Evolutionary conservation across 1,140 invertebrate species (phyloP), one percentile per base, ranked within the genome.

Genomic region (Drosophila cardini): DNA sequence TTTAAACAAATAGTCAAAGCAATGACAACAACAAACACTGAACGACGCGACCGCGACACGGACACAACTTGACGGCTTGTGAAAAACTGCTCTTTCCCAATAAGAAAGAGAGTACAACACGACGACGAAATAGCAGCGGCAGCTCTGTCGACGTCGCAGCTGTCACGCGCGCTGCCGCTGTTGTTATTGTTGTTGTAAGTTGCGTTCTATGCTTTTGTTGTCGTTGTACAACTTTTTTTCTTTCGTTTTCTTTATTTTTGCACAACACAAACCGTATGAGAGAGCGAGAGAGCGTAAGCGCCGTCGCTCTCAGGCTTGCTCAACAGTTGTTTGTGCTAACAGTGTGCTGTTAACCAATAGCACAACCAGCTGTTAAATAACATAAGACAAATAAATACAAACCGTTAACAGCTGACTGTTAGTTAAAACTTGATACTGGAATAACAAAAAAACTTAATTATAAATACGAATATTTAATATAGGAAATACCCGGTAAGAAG

Each of bases 271-370:
- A 57, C 50, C n/a, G 64, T 48, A 21, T 10, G 46, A 26, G 58
- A 61, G 58, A 50, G 32, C 40, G 52, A 57, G 57, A 52, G 72
- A 61, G 58, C 52, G 72, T 40, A 55, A 55, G 62, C 56, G 72
- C 36, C 68, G 60, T 21, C 67, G 58, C 68, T 72, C 60, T 72
- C 69, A 57, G 38, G 46, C 48, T 71, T 63, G 61, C 76, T 78
- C 76, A 78, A 78, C 76, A 78, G 76, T 78, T 78, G 76, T 78
- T 71, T 75, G 53, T 55, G 40, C 18, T 72, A 72, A 76, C 69
- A 72, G 46, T 21, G 15, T 46, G 16, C 69, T 76, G 69, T 76
- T 67, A 75, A 52, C 0, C 16, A 72, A 50, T 53, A 71, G 69
- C 36, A 58, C 21, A 15, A 15, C 15, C 42, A 57, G 11, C 42